Evolutionary conservation across 2,888 invertebrate species (phyloP), one percentile per base, ranked within the genome.

Genomic region (Hypomecis punctinalis): DNA sequence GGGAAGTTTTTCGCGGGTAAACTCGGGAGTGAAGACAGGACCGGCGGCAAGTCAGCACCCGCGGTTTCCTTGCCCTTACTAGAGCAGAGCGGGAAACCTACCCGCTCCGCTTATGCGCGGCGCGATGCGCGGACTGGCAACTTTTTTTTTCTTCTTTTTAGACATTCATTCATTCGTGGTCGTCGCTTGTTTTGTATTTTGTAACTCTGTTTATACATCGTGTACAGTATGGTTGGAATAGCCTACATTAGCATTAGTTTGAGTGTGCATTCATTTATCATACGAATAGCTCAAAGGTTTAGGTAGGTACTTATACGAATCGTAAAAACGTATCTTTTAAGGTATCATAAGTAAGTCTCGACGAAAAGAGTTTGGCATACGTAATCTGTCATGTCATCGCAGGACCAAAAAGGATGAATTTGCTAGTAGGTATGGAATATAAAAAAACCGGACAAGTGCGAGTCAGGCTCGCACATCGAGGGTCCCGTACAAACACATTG

Each of bases 1-100:
- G 43, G 76, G 78, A 89, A 86, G 81, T 84, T 85, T 88, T 89
- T 82, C 88, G 89, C 90, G 90, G 86, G 83, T 87, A 89, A 78
- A 61, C 79, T 76, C 76, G 71, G 63, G 13, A 60, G 66, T 58
- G 67, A 75, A 72, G 74, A 72, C 72, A 63, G 68, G 66, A 56
- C 71, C 52, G 63, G 69, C 74, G 75, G 64, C 59, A 71, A 74
- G 73, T 76, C 82, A 81, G 78, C 83, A 83, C 80, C 81, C 79
- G 72, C 81, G 89, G 81, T 84, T 79, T 81, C 88, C 85, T 77
- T 80, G 69, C 73, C 74, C 77, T 71, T 82, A 90, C 90, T 90
- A 89, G 84, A 76, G 73, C 48, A 37, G 47, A 71, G 73, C 71
- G 70, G 76, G 72, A 74, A 68, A 79, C 75, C 76, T 58, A 73